These are phyloP conservation scores for Cherax destructor DNA, from an alignment of 1,140 invertebrate species.

Conservation along the genomic window DNA sequence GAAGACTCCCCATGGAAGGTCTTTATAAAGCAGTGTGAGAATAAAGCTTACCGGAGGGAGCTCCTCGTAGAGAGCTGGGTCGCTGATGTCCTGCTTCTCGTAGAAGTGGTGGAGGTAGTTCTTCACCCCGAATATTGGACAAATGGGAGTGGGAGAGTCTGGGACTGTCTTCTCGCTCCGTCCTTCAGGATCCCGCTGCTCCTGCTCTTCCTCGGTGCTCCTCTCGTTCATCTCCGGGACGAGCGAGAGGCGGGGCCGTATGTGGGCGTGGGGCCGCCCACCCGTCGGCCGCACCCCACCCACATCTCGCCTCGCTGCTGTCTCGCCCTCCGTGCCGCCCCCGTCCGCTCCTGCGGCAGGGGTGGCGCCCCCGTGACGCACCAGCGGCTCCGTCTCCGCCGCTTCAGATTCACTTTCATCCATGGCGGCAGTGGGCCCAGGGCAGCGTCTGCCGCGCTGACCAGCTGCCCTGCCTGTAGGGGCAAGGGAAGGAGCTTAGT, in stretches of 20 bases:
- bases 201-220: slow-evolving; percentile 45
- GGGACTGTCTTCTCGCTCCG: neutral
- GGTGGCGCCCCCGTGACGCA: slow-evolving; percentile 24
- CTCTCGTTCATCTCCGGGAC: slow-evolving; percentile 38
- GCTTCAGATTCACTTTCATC: slow-evolving; percentile 64
- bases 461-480: slow-evolving; percentile 40
- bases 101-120: slow-evolving; percentile 71
- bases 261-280: neutral
- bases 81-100: slow-evolving; percentile 66
- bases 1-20: too few species aligned
- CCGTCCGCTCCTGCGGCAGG: neutral
- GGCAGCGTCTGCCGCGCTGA: slow-evolving; percentile 33
- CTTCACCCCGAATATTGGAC: slow-evolving; percentile 69
- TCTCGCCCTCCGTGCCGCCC: neutral
- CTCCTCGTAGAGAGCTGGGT: slow-evolving; percentile 64
- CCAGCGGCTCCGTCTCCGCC: slow-evolving; percentile 65
- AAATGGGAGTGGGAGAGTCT: slow-evolving; percentile 51
- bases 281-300: neutral
- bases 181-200: neutral
- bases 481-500: neutral
- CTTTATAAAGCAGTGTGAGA: too few species aligned
- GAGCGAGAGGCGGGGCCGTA: slow-evolving; percentile 39
- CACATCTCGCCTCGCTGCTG: neutral
- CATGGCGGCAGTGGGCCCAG: slow-evolving; percentile 56
- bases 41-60: slow-evolving; percentile 43